Evolutionary conservation across 2,113 vertebrate species (phyloP).

Genomic region (Sapajus apella): DNA sequence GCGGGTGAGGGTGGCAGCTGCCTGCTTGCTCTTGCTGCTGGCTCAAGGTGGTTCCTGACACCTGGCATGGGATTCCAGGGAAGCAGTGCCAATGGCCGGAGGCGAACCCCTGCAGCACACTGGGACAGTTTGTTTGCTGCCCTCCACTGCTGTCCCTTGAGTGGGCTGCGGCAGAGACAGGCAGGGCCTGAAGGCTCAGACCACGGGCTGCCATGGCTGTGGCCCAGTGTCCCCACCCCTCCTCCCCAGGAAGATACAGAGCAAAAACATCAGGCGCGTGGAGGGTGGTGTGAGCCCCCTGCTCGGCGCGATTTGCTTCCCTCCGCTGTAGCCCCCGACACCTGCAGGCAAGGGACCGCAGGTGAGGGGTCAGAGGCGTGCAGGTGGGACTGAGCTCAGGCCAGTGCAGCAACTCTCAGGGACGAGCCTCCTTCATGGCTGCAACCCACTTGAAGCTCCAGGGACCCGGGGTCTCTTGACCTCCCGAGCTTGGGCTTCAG

Average conservation of each 20-base stretch:
- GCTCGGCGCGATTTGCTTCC: neutral
- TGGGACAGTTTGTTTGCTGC: neutral
- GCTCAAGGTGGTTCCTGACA: neutral
- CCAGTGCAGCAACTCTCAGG: neutral
- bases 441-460: neutral
- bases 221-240: no score
- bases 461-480: neutral
- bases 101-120: neutral
- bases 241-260: neutral
- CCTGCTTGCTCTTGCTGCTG: neutral
- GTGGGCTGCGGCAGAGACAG: neutral
- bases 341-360: neutral
- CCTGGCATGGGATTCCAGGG: neutral
- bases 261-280: no score
- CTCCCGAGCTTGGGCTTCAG: neutral
- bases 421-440: neutral
- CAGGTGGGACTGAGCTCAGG: neutral
- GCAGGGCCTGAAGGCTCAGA: neutral
- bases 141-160: no score
- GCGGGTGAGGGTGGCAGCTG: neutral
- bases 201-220: neutral
- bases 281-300: no score
- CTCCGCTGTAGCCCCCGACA: neutral
- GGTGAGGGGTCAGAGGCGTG: neutral
- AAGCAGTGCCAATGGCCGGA: neutral